A percentile compares a stretch with the other conserved stretches of the same genome.
These are phyloP conservation scores for Sterrhoptilus dennistouni DNA, from an alignment of 2,113 vertebrate species.

Conservation along the genomic window DNA sequence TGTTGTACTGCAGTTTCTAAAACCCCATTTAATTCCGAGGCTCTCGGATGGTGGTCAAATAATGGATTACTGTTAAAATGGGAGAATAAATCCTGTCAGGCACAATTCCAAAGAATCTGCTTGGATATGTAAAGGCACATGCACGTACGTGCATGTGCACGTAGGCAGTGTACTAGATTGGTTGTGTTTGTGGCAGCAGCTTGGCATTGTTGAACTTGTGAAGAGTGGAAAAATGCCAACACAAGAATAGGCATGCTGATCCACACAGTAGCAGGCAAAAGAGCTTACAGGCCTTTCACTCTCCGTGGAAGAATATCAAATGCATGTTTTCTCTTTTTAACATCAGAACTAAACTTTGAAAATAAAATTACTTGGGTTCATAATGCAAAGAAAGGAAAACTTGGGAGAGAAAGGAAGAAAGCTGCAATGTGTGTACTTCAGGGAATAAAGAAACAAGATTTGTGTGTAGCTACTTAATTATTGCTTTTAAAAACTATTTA, in stretches of 20 bases:
- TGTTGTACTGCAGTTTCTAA: not conserved
- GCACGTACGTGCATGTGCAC: rapidly evolving
- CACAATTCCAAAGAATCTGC: not conserved
- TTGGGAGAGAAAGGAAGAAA: not conserved
- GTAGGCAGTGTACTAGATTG: not conserved
- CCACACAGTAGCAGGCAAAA: not conserved
- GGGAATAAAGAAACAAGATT: not conserved
- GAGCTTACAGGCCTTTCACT: not conserved
- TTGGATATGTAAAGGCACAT: not conserved
- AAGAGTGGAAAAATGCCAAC: not conserved
- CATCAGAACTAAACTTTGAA: not conserved
- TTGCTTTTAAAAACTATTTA: not conserved
- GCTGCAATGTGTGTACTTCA: not conserved
- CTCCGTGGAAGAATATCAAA: not conserved
- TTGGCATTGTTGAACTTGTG: not conserved
- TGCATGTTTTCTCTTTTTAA: not conserved
- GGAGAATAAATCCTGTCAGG: not conserved
- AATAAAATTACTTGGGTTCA: not conserved
- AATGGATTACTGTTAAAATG: not conserved
- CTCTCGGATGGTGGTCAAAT: not conserved
- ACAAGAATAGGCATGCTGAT: not conserved
- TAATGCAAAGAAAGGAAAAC: not conserved
- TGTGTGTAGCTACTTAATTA: not conserved
- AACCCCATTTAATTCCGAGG: not conserved
- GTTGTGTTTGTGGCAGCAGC: not conserved